These are phyloP conservation scores for Tiliqua scincoides DNA, from an alignment of 2,113 vertebrate species.

Conservation along the genomic window DNA sequence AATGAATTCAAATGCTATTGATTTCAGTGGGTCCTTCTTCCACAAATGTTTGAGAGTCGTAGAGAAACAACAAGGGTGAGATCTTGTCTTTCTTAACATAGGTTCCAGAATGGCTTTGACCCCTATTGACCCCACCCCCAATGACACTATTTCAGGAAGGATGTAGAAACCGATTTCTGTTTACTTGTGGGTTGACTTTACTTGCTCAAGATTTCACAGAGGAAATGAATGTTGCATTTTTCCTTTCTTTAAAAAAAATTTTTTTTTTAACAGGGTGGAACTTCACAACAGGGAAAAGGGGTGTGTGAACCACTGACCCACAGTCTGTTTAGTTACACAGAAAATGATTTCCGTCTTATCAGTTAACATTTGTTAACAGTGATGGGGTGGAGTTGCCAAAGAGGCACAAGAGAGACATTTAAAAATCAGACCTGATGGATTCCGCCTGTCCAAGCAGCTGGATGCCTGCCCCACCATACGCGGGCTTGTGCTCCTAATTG, in stretches of 20 bases:
- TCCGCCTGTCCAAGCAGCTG: constrained; percentile 3
- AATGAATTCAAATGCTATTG: neutral
- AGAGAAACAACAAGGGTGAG: neutral
- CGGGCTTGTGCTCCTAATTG: constrained; percentile 10
- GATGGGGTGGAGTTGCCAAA: neutral
- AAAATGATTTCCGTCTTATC: neutral
- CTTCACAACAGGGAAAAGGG: neutral
- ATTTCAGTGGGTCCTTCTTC: neutral
- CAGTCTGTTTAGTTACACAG: neutral
- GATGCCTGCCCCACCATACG: neutral
- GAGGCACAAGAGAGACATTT: neutral
- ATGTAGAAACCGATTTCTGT: constrained; percentile 35
- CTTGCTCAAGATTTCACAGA: constrained; percentile 13
- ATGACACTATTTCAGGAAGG: constrained; percentile 1
- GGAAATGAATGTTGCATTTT: constrained; percentile 33
- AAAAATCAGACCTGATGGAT: constrained; percentile 5
- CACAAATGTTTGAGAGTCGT: neutral
- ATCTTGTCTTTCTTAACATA: neutral
- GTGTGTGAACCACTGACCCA: neutral
- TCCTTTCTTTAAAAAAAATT: neutral
- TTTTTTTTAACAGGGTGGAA: neutral
- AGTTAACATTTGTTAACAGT: neutral
- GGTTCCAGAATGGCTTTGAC: neutral
- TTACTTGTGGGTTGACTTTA: constrained; percentile 51
- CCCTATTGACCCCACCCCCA: too few relatives aligned